Evolutionary conservation across 1,140 invertebrate genomes (phyloP).

Genomic region (Holotrichia oblita): DNA sequence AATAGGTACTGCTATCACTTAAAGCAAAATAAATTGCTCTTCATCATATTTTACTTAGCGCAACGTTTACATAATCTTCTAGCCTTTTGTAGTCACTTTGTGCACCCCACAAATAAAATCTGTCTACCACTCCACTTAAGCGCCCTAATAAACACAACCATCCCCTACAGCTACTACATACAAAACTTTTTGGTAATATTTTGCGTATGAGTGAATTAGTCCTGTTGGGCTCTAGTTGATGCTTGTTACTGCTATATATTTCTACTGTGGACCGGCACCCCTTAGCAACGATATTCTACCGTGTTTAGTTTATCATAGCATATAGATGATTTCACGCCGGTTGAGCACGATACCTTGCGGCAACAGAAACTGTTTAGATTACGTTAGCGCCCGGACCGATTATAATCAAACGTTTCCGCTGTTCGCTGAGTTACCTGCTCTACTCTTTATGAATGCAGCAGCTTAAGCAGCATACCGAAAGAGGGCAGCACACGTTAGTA

Average conservation of each 20-base stretch:
- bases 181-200: too few relatives aligned
- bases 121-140: background rate
- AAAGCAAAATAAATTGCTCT: too few relatives aligned
- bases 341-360: constrained; percentile 38
- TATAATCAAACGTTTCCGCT: constrained; percentile 27
- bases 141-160: background rate
- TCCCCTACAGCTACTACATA: background rate
- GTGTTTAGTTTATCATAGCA: background rate
- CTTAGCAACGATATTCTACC: background rate
- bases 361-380: constrained; percentile 40
- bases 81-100: background rate
- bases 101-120: background rate
- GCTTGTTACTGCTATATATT: background rate
- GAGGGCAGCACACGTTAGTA: constrained; percentile 4
- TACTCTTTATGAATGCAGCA: background rate
- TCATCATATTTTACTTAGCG: too few relatives aligned
- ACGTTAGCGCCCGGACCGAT: constrained; percentile 23
- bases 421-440: background rate
- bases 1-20: too few relatives aligned
- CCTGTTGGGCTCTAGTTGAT: background rate
- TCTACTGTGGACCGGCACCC: background rate
- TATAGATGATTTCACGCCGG: constrained; percentile 25
- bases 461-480: background rate
- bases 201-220: background rate
- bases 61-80: too few relatives aligned